Base-by-base conservation (phyloP, 2,113 vertebrate genomes). In the Agapornis roseicollis region DNA sequence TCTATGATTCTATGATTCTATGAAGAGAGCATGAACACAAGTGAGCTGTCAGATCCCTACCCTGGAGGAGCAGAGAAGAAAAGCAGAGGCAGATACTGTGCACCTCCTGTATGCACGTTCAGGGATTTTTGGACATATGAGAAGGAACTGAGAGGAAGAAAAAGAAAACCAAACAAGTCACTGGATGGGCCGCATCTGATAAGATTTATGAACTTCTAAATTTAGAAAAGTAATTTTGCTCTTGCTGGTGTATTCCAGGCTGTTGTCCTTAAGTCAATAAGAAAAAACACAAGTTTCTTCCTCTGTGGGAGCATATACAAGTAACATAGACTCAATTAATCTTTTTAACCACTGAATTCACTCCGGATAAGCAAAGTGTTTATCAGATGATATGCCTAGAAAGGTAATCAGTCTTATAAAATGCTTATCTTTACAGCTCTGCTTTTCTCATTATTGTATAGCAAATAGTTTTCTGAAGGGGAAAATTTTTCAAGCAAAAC, bases 261-360 rank as follows among this genome's bases (percentile, higher is more conserved):
- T 64, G 71, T 84, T 94, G 89, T 95, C 89, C 47, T 65, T 95
- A 93, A 97, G 80, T 97, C 97, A 97, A 0, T 70, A 85, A 65
- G 18, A 15, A 73, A 70, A 79, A 22, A 6, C 6, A 0, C 13
- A 41, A 78, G 44, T 80, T 33, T 55, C 90, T 95, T 97, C 85
- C 91, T 98, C 93, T 93, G 71, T 90, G 83, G 95, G 74, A 96
- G n/a, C 86, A 94, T 81, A 68, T 94, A 95, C 92, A 95, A 97
- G 89, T 97, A 98, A 96, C 90, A 98, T 97, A 92, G 92, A 80
- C 85, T 97, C 97, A 97, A 96, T 97, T 98, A 97, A 98, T 98
- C 97, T 98, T 98, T 97, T 97, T 96, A 98, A 85, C 91, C 95
- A 97, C 92, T 96, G 96, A 97, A 97, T 97, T 97, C 96, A 70